phyloP scores from a whole-genome alignment of 2,797 vertebrate genomes.

The Pelodytes ibericus region DNA sequence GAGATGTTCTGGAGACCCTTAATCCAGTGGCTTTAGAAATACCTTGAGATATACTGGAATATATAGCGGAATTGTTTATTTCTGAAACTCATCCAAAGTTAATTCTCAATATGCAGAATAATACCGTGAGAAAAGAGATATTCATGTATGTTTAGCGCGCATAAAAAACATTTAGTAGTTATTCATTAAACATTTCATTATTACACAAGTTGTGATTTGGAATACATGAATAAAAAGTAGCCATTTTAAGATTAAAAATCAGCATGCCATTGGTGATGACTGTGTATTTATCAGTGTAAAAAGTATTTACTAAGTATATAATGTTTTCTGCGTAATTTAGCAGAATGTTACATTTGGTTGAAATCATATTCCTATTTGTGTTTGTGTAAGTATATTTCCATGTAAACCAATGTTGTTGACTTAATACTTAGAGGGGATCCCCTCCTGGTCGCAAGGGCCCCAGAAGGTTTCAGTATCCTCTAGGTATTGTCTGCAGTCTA shows the following conservation, averaged over 20 bases:
- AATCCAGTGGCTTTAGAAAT: neutral
- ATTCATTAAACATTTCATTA: constrained; percentile 47
- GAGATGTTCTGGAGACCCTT: neutral
- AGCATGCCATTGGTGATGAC: constrained; percentile 14
- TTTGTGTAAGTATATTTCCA: no score
- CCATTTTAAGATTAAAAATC: constrained; percentile 11
- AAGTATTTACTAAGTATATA: neutral
- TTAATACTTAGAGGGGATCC: no score
- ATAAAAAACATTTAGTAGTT: constrained; percentile 28
- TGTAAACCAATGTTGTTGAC: no score
- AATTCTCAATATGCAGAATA: constrained; percentile 14
- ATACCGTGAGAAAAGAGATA: constrained; percentile 43
- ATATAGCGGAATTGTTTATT: constrained; percentile 2
- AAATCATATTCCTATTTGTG: neutral
- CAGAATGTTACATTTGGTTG: neutral
- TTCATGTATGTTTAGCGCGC: constrained; percentile 14
- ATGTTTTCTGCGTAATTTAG: neutral
- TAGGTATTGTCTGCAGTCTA: no score
- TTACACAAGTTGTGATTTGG: constrained; percentile 45
- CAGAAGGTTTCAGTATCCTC: no score
- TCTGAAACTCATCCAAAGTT: neutral
- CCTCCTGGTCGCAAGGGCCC: no score
- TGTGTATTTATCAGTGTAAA: neutral
- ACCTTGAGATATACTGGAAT: neutral
- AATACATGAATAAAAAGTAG: constrained; percentile 42